Evolutionary conservation across 2,113 vertebrate genomes (phyloP).

Genomic region (Rissa tridactyla): DNA sequence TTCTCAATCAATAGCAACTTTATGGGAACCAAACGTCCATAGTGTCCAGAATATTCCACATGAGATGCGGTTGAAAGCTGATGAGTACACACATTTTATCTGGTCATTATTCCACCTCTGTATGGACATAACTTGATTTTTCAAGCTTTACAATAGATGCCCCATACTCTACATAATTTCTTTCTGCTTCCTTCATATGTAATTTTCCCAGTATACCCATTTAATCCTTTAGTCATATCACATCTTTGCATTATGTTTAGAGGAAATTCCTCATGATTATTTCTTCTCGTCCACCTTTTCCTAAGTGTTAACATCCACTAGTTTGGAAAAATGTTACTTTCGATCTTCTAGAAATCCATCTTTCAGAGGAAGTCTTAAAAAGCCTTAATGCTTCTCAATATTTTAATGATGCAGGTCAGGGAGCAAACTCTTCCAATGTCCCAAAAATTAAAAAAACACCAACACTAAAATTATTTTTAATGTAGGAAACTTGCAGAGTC

Average conservation of each 20-base stretch:
- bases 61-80: background rate
- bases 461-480: background rate
- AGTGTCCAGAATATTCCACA: background rate
- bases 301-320: background rate
- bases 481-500: background rate
- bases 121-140: background rate
- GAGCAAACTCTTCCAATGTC: background rate
- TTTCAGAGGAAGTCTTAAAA: background rate
- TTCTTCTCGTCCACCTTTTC: background rate
- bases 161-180: background rate
- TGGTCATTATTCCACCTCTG: background rate
- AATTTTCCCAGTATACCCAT: background rate
- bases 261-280: background rate
- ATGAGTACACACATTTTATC: background rate
- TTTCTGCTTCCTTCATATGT: background rate
- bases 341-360: background rate
- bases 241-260: background rate
- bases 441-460: background rate
- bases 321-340: background rate
- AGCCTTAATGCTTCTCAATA: background rate
- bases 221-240: background rate
- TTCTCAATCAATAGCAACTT: background rate
- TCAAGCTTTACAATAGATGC: background rate
- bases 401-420: background rate
- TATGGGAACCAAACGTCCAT: background rate